phyloP scores from a whole-genome alignment of 2,888 invertebrate species.

The Drosophila austrosaltans region DNA sequence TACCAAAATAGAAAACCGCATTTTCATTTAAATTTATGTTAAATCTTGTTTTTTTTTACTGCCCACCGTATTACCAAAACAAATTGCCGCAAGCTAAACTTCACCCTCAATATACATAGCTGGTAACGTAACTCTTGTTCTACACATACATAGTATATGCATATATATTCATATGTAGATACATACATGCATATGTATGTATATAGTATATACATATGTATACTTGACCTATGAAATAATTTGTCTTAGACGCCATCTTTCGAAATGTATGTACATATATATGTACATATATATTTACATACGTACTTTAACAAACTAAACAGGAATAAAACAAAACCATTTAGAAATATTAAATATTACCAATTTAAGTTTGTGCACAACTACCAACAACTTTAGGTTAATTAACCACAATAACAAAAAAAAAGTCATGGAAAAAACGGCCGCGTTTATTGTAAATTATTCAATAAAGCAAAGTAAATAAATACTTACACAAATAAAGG shows the following conservation, averaged over 20 bases:
- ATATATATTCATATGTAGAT: slow-evolving; percentile 28
- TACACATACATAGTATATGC: slow-evolving; percentile 26
- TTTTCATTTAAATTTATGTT: not conserved
- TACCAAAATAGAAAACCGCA: not conserved
- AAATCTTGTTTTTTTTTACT: not conserved
- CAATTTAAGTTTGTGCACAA: slow-evolving; percentile 12
- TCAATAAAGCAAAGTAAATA: slow-evolving; percentile 37
- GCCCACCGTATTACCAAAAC: not conserved
- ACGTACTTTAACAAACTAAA: not conserved
- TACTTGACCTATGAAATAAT: not conserved
- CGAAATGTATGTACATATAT: not conserved
- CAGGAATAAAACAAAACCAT: slow-evolving; percentile 8
- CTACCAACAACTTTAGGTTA: slow-evolving; percentile 29
- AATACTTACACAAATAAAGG: slow-evolving; percentile 45
- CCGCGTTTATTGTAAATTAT: slow-evolving; percentile 68
- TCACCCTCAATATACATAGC: slow-evolving; percentile 6
- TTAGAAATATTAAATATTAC: slow-evolving; percentile 1
- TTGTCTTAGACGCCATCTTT: slow-evolving; percentile 3
- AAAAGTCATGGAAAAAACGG: slow-evolving; percentile 26
- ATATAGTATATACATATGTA: slow-evolving; percentile 18
- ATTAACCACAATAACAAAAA: slow-evolving; percentile 27
- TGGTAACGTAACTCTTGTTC: slow-evolving; percentile 37
- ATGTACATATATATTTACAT: not conserved
- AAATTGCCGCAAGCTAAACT: not conserved
- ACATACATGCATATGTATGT: slow-evolving; percentile 14